phyloP scores from a whole-genome alignment of 2,113 vertebrate species.

The Megaceryle torquata region DNA sequence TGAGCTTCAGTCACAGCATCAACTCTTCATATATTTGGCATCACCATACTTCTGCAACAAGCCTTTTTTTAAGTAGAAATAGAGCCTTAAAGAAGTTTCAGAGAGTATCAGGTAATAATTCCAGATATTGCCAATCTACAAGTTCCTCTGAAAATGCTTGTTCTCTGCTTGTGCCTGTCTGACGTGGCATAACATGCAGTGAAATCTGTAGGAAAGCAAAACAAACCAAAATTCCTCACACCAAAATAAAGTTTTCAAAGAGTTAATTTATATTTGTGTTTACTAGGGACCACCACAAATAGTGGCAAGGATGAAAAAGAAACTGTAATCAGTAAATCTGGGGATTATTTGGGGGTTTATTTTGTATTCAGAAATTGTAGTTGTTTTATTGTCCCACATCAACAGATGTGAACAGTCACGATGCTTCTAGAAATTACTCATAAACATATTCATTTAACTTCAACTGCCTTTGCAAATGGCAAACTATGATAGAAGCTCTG shows the following conservation, averaged over 20 bases:
- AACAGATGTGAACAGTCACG: background rate
- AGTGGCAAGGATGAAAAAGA: background rate
- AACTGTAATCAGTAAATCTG: background rate
- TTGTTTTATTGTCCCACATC: background rate
- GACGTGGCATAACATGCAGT: background rate
- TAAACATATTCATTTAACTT: background rate
- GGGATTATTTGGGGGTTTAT: background rate
- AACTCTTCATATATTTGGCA: background rate
- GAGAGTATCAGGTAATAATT: background rate
- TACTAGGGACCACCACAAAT: background rate
- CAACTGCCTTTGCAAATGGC: background rate
- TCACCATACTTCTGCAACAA: background rate
- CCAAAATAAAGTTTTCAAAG: background rate
- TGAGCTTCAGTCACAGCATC: background rate
- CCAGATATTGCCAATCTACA: background rate
- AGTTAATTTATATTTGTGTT: background rate
- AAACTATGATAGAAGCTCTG: background rate
- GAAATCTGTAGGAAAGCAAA: background rate
- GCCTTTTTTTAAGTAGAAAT: background rate
- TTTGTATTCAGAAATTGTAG: background rate
- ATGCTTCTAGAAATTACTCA: background rate
- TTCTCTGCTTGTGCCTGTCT: background rate
- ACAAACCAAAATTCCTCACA: background rate
- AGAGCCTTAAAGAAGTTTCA: background rate
- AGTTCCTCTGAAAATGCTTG: background rate